Evolutionary conservation across 2,113 vertebrate genomes (phyloP), one percentile per base, ranked within the genome.

Genomic region (Cricetomys ansorgei): DNA sequence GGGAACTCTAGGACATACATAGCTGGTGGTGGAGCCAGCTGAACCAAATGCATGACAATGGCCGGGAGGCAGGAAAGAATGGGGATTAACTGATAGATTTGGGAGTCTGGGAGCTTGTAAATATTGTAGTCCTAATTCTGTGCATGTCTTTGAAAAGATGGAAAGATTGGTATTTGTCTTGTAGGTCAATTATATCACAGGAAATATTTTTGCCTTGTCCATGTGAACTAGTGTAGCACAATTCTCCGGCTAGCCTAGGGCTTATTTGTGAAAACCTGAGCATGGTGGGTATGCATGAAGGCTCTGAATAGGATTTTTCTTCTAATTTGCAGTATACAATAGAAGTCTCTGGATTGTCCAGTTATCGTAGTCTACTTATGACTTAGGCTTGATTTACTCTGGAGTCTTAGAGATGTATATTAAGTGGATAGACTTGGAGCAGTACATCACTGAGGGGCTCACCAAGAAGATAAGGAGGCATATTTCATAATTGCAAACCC

Each of bases 341-440:
- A 83, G 34, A 76, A 27, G 27, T 21, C 1, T 34, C 70, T 75
- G 7, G n/a, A 27, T 91, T 91, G 21, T 31, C 50, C 27, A 59
- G 0, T 55, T 77, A 16, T 80, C 65, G 86, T 64, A 81, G 27
- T 91, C 45, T 95, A 57, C 37, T n/a, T 43, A 16, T 55, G n/a
- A 27, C 23, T 86, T 67, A 55, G n/a, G 16, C 19, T 89, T n/a
- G 13, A 2, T 95, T 91, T 72, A 57, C 77, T 88, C 72, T 79
- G 16, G 94, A 88, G 34, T 94, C 65, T 88, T 92, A 93, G 79
- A 92, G 59, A 73, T 73, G 53, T 83, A 19, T 50, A 27, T 73
- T 67, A 80, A 83, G 76, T 23, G 1, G 34, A 79, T 23, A 94
- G 62, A n/a, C n/a, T n/a, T n/a, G n/a, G n/a, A n/a, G n/a, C n/a